Evolutionary conservation across 2,888 invertebrate genomes (phyloP), one percentile per base, ranked within the genome.

Genomic region (Andrena minutula): DNA sequence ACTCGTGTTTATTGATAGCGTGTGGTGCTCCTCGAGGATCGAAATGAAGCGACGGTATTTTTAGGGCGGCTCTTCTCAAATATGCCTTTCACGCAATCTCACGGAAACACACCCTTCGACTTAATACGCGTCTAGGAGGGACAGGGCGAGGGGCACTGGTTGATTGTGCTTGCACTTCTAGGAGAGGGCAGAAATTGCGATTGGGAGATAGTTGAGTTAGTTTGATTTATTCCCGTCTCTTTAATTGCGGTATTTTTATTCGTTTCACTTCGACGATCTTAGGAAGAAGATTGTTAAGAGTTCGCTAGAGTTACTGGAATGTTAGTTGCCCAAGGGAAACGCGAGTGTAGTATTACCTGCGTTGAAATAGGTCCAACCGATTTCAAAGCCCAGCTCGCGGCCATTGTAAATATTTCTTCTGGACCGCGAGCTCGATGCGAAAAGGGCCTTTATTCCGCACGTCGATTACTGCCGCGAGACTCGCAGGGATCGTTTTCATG

Each of bases 381-480:
- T 32, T 32, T 16, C 32, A 20, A 61, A 20, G 41, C 41, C 5
- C 16, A 41, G 41, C 56, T 56, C 26, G 56, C 26, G 26, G 2
- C 8, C 16, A 1, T 26, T 35, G 53, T 16, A 28, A 30, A 47
- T 70, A 32, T 70, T 47, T 60, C 70, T 26, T 23, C 56, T 41
- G 41, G 41, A 41, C 16, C 12, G 16, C 56, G 8, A 56, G 56
- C 53, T 3, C 23, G 56, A 56, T 23, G 23, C 23, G 23, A 56
- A 56, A 26, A 26, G 56, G 20, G 23, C 30, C 30, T 23, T 12
- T 58, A 61, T 12, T 20, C 26, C 78, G 78, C 56, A 76, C 84
- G 83, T 85, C 82, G 86, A 86, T 88, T 85, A n/a, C 69, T 75
- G 76, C 84, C 75, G 79, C 80, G 86, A 75, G 78, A 77, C 79